Evolutionary conservation across 53 echinoderm and acorn worm genomes (phyloP).

Genomic region (Holothuria leucospilota): DNA sequence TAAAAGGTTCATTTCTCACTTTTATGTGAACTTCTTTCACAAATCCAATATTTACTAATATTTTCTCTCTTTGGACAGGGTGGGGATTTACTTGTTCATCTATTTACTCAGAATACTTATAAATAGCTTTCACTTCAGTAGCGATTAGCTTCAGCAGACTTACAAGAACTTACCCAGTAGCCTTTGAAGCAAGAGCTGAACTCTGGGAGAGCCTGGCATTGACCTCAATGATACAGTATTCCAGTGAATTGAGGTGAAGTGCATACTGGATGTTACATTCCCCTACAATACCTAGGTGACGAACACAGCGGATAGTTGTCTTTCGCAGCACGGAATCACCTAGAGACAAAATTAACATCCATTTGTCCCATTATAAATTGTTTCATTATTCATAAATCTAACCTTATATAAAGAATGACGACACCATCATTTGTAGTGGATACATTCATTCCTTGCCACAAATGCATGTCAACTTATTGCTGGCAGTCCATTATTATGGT

Average conservation of each 20-base stretch:
- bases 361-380: too few relatives aligned
- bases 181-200: constrained; percentile 96
- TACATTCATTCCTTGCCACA: too few relatives aligned
- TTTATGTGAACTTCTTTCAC: too few relatives aligned
- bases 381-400: background rate
- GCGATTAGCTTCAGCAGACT: background rate
- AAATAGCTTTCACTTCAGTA: background rate
- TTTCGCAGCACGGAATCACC: constrained; percentile 96
- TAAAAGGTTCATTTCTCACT: too few relatives aligned
- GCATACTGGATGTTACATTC: constrained; percentile 99
- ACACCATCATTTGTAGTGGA: too few relatives aligned
- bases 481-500: too few relatives aligned
- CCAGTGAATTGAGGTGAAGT: constrained; percentile 86
- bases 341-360: background rate
- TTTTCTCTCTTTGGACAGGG: too few relatives aligned
- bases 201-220: constrained; percentile 95
- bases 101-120: too few relatives aligned
- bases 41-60: too few relatives aligned
- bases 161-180: constrained; percentile 81
- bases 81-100: too few relatives aligned
- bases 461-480: too few relatives aligned
- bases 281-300: constrained; percentile 94
- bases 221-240: constrained; percentile 98
- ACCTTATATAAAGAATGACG: too few relatives aligned
- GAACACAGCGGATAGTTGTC: constrained; percentile 91